A percentile compares a stretch with the other conserved stretches of the same genome.
Evolutionary conservation across 2,888 invertebrate species (phyloP).

Genomic region (Callyntrura guangdongensis): DNA sequence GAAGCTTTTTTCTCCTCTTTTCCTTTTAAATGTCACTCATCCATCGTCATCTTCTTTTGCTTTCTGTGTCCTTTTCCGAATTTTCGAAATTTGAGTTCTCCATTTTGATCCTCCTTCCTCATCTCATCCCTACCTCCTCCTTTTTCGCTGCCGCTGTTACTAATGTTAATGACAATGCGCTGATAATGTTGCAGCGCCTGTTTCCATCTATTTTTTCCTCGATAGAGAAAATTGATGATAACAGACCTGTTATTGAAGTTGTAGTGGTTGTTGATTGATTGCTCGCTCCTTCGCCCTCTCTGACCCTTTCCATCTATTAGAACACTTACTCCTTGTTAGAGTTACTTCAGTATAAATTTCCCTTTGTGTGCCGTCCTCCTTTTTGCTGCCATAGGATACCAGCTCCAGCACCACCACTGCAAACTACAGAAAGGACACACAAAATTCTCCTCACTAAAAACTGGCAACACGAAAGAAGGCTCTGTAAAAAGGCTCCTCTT

Average conservation of each 20-base stretch:
- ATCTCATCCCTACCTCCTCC: neutral
- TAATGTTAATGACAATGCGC: neutral
- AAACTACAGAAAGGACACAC: neutral
- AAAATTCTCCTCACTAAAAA: neutral
- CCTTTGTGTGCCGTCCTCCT: neutral
- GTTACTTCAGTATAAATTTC: neutral
- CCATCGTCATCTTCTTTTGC: conserved; percentile 7
- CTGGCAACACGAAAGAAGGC: neutral
- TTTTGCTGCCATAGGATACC: neutral
- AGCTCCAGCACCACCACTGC: neutral
- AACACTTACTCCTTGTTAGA: neutral
- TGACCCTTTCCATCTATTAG: conserved; percentile 62
- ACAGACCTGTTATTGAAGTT: neutral
- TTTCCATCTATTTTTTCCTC: neutral
- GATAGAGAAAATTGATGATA: no score
- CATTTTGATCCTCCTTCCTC: neutral
- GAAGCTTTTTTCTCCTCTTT: neutral
- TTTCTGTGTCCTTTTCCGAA: neutral
- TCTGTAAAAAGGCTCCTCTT: neutral
- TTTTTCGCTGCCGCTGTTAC: neutral
- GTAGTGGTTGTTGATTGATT: conserved; percentile 59
- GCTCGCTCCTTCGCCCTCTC: conserved; percentile 7
- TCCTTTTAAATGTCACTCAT: conserved; percentile 40
- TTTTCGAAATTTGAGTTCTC: neutral
- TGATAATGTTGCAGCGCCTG: neutral